Evolutionary conservation across 2,888 invertebrate genomes (phyloP).

Genomic region (Theretra japonica): DNA sequence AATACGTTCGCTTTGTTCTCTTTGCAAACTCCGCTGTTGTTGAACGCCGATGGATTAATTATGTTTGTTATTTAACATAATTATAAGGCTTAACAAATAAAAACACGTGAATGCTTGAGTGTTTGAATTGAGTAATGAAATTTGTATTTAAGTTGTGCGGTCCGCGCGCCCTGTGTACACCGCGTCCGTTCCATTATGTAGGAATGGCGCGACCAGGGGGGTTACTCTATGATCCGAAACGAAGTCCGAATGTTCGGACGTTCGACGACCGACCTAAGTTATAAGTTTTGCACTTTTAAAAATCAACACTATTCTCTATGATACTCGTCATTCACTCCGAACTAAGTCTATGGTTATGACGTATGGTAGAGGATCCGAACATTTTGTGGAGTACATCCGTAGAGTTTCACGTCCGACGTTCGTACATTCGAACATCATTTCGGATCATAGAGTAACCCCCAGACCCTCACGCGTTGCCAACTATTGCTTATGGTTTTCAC

Average conservation of each 20-base stretch:
- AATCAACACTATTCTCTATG: too few species aligned
- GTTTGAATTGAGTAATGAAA: conserved; percentile 17
- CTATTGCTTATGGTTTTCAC: conserved; percentile 13
- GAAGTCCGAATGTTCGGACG: too few species aligned
- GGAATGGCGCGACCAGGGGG: background rate
- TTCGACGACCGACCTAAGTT: too few species aligned
- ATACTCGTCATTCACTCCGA: too few species aligned
- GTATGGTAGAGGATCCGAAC: too few species aligned
- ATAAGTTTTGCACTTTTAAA: too few species aligned
- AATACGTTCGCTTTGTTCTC: background rate
- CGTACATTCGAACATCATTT: too few species aligned
- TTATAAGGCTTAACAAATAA: conserved; percentile 10
- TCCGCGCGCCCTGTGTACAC: background rate
- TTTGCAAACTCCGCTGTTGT: conserved; percentile 5
- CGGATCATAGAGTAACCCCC: too few species aligned
- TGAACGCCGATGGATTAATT: background rate
- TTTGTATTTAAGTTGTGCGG: conserved; percentile 18
- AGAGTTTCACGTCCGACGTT: too few species aligned
- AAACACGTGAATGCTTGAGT: conserved; percentile 1
- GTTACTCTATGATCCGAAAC: too few species aligned
- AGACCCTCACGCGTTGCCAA: background rate
- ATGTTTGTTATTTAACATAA: background rate
- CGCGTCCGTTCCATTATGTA: conserved; percentile 7
- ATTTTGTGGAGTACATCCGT: too few species aligned
- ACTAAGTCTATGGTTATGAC: too few species aligned